A percentile compares a stretch with the other conserved stretches of the same genome.
Conservation (phyloP, 1,140 invertebrate genomes). For the Reticulitermes speratus region DNA sequence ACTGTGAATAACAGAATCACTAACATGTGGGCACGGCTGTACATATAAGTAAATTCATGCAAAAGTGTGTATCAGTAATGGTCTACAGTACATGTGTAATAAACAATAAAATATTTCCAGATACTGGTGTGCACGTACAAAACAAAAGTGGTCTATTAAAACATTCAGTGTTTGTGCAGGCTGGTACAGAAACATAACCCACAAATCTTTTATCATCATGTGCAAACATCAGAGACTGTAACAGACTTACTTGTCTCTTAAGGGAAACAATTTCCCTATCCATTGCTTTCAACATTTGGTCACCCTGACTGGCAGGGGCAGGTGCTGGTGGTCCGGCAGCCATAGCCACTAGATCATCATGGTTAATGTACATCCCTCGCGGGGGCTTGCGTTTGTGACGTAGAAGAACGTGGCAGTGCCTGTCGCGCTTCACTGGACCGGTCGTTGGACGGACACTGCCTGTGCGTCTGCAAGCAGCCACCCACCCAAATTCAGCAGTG, state of each 20-base stretch:
- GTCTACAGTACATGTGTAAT: background rate
- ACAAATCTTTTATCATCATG: background rate
- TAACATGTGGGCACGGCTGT: too few species aligned
- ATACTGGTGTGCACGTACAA: background rate
- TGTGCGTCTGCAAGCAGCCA: slow-evolving; percentile 52
- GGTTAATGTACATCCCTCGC: slow-evolving; percentile 94
- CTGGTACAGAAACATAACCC: background rate
- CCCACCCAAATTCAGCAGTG: slow-evolving; percentile 36
- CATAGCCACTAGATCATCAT: slow-evolving; percentile 89
- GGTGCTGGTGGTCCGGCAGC: slow-evolving; percentile 64
- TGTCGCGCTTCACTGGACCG: slow-evolving; percentile 50
- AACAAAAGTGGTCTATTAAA: background rate
- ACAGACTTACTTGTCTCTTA: slow-evolving; percentile 84
- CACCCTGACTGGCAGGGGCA: slow-evolving; percentile 65
- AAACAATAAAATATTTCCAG: background rate
- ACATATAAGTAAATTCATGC: background rate
- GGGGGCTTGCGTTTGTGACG: slow-evolving; percentile 90
- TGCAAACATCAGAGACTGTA: background rate
- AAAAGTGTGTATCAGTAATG: background rate
- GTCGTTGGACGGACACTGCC: slow-evolving; percentile 55
- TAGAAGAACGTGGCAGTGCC: slow-evolving; percentile 54
- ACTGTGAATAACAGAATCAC: too few species aligned
- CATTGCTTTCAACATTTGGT: slow-evolving; percentile 83
- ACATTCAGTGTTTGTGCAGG: background rate
- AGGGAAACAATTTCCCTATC: slow-evolving; percentile 91